Base-by-base conservation (phyloP, 1,140 invertebrate genomes). In the Palaemon carinicauda region DNA sequence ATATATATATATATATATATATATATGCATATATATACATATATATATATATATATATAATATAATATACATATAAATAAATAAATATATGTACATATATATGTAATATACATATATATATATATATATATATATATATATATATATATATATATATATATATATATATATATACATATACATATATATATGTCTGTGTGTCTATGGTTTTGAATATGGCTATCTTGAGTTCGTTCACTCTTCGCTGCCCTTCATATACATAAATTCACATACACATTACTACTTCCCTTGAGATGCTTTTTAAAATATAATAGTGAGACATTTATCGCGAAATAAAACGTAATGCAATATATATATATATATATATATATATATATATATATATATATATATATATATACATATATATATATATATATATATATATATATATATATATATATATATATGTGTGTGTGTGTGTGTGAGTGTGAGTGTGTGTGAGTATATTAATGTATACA, bases 351-450 rank as follows among this genome's bases (percentile, higher is more conserved):
- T 69, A 24, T 69, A 24, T 69, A 69, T 24, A 69, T 69, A 24
- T 69, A 69, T 69, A 69, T 69, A 69, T n/a, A 69, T 69, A 69
- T 69, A 69, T 27, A 69, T 69, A 69, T 65, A 69, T 69, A 24
- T 69, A 69, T 65, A 65, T 65, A 24, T 65, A 65, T 65, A 65
- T 65, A 65, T 65, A 65, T 24, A 65, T 65, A 65, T 65, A 24
- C 5, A 24, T 65, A 65, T 65, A 24, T 24, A 24, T 65, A 24
- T 65, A 65, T 2, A 65, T 65, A 2, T 65, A 65, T 24, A 65
- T 21, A 24, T 65, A 65, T 24, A 65, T 65, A 24, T 65, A 65
- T 24, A 21, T 65, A 24, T 65, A 65, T 24, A 24, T 65, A 24
- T 65, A 65, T 24, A 65, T 65, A 24, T 65, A 65, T 24, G 9